Evolutionary conservation across 2,113 vertebrate species (phyloP).

Genomic region (Istiophorus platypterus): DNA sequence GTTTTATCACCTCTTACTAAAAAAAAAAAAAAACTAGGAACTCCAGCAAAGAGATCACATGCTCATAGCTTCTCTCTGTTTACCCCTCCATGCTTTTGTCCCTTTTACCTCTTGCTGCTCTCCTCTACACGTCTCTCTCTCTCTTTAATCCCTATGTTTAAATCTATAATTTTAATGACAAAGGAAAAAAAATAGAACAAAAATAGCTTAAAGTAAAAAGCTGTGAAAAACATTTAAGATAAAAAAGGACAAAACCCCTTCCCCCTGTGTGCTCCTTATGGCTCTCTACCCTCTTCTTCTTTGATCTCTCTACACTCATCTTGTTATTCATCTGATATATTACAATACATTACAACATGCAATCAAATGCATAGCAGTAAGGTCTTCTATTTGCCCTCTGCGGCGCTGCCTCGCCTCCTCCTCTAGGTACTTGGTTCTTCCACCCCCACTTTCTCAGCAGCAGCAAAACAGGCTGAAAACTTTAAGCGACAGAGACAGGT

Average conservation of each 20-base stretch:
- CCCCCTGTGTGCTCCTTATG: not conserved
- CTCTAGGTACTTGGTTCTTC: not conserved
- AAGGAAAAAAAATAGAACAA: not conserved
- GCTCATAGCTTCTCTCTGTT: not conserved
- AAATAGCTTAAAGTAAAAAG: slow-evolving; percentile 10
- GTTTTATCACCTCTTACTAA: slow-evolving; percentile 13
- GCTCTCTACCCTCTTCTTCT: not conserved
- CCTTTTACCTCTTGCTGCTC: not conserved
- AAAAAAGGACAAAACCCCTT: not conserved
- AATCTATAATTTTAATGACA: not conserved
- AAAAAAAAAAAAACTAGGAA: slow-evolving; percentile 1
- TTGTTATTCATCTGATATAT: slow-evolving; percentile 3
- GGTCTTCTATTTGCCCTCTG: not conserved
- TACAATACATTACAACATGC: slow-evolving; percentile 34
- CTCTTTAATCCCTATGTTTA: not conserved
- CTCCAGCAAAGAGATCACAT: slow-evolving; percentile 5
- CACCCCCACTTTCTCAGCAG: not conserved
- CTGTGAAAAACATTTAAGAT: not conserved
- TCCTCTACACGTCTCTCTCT: not conserved
- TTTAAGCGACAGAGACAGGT: not conserved
- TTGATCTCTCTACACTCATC: slow-evolving; percentile 7
- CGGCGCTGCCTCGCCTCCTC: not conserved
- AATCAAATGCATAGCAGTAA: slow-evolving; percentile 19
- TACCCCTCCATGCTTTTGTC: not conserved
- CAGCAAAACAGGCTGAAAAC: not conserved